These are phyloP conservation scores for Megaceryle alcyon DNA, from an alignment of 2,797 vertebrate species.

Conservation along the genomic window DNA sequence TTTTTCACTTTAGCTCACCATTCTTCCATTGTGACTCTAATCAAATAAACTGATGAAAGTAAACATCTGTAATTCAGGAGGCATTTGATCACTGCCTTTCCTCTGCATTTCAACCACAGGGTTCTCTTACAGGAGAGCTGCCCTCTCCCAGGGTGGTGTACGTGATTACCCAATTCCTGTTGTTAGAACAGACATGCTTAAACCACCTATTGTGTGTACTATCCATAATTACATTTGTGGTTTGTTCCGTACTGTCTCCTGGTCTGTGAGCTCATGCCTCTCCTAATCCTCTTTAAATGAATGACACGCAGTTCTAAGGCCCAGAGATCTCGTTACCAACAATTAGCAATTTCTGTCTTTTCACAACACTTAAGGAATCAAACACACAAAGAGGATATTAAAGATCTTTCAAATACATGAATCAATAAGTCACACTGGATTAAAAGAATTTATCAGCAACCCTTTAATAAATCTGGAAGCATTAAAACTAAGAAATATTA, in stretches of 20 bases:
- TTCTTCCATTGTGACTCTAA: slow-evolving; percentile 64
- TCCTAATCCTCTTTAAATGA: slow-evolving; percentile 82
- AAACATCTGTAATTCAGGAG: slow-evolving; percentile 75
- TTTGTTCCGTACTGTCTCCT: slow-evolving; percentile 81
- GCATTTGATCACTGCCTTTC: slow-evolving; percentile 67
- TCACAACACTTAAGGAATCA: slow-evolving; percentile 78
- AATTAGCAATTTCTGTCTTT: slow-evolving; percentile 80
- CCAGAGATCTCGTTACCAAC: slow-evolving; percentile 77
- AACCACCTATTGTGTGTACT: slow-evolving; percentile 85
- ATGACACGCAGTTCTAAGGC: slow-evolving; percentile 76
- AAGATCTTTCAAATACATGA: slow-evolving; percentile 53
- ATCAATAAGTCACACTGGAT: slow-evolving; percentile 63
- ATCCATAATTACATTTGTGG: slow-evolving; percentile 87
- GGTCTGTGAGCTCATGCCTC: slow-evolving; percentile 80
- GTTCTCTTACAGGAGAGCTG: slow-evolving; percentile 54
- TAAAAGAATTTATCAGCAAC: slow-evolving; percentile 65
- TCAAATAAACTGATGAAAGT: slow-evolving; percentile 74
- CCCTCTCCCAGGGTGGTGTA: slow-evolving; percentile 76
- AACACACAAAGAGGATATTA: slow-evolving; percentile 58
- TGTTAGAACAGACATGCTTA: slow-evolving; percentile 81
- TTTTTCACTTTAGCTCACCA: slow-evolving; percentile 48
- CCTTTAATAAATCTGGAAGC: slow-evolving; percentile 56
- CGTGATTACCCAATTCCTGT: slow-evolving; percentile 71
- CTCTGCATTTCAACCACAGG: slow-evolving; percentile 51
- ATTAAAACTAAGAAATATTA: slow-evolving; percentile 57